phyloP scores from a whole-genome alignment of 2,113 vertebrate genomes.

The Vombatus ursinus region DNA sequence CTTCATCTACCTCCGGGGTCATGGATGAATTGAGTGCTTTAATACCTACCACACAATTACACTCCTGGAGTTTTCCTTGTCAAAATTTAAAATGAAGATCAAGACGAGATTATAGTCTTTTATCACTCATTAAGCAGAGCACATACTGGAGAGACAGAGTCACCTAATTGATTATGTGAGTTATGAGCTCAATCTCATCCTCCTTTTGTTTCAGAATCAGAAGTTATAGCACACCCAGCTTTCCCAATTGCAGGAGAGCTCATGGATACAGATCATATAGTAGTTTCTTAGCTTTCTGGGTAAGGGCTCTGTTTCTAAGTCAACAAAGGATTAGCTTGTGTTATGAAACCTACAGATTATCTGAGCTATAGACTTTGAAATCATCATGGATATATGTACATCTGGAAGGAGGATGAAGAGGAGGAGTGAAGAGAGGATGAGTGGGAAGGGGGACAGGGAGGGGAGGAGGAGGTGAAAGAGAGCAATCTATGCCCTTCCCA shows the following conservation, averaged over 20 bases:
- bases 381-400: too few species aligned
- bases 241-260: background rate
- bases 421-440: background rate
- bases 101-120: accelerated
- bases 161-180: accelerated
- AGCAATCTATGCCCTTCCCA: background rate
- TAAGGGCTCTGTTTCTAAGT: background rate
- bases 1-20: background rate
- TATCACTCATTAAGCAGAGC: background rate
- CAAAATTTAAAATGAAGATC: background rate
- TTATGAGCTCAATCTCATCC: accelerated
- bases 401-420: too few species aligned
- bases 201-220: background rate
- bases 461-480: background rate
- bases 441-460: background rate
- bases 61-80: too few species aligned
- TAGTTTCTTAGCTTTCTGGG: accelerated
- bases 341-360: background rate
- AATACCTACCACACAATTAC: accelerated
- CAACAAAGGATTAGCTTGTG: background rate
- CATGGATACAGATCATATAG: too few species aligned
- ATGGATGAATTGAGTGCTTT: background rate
- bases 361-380: accelerated
- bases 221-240: background rate
- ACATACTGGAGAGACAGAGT: too few species aligned